Evolutionary conservation across 2,888 invertebrate genomes (phyloP).

Genomic region (Sminthurinus aureus): DNA sequence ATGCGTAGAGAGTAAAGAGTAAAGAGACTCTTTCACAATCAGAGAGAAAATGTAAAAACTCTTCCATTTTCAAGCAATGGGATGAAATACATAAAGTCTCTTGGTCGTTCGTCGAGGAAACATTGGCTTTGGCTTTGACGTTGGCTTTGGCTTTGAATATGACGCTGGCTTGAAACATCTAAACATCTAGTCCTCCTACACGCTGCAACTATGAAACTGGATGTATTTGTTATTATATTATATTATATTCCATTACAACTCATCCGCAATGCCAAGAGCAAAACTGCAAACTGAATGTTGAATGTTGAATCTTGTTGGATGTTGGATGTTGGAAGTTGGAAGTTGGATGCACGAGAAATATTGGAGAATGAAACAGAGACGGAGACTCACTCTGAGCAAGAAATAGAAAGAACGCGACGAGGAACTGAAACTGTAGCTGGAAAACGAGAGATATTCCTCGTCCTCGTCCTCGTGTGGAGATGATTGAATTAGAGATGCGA

Average conservation of each 20-base stretch:
- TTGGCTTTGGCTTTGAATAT: too few species aligned
- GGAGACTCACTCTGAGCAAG: too few species aligned
- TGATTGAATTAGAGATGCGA: slow-evolving; percentile 60
- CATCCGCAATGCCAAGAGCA: slow-evolving; percentile 5
- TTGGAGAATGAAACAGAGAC: neutral
- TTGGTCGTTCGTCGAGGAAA: neutral
- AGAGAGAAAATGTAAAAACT: too few species aligned
- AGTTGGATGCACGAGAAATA: too few species aligned
- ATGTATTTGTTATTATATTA: neutral
- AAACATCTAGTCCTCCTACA: too few species aligned
- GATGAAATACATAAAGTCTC: neutral
- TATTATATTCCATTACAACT: neutral
- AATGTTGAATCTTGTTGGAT: neutral
- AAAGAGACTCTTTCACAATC: too few species aligned
- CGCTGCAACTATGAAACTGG: neutral
- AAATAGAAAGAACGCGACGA: neutral
- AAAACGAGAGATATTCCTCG: slow-evolving; percentile 33
- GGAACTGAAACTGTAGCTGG: slow-evolving; percentile 4
- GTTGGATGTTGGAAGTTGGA: too few species aligned
- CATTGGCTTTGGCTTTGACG: too few species aligned
- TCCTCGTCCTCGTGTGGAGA: slow-evolving; percentile 49
- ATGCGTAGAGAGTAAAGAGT: too few species aligned
- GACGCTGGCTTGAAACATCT: too few species aligned
- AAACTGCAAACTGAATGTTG: neutral
- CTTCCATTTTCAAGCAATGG: neutral